phyloP scores from a whole-genome alignment of 2,888 invertebrate genomes.

The Tiliacea aurago region DNA sequence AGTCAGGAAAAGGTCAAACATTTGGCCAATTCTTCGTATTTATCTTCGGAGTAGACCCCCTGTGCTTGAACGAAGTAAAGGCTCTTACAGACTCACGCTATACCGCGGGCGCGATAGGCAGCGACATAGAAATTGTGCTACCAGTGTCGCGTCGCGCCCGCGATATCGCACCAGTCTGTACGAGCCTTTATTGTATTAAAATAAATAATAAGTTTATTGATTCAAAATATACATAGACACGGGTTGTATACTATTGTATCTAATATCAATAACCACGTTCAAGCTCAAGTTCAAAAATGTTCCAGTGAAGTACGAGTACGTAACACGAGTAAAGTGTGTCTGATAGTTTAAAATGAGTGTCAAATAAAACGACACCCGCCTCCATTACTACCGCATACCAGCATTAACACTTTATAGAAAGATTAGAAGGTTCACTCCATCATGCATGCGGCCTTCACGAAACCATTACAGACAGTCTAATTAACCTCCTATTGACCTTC shows the following conservation, averaged over 20 bases:
- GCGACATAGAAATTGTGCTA: too few relatives aligned
- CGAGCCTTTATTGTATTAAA: too few relatives aligned
- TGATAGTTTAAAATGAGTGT: conserved; percentile 7
- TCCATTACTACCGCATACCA: not conserved
- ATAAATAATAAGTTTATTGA: too few relatives aligned
- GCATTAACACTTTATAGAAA: too few relatives aligned
- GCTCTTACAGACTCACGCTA: too few relatives aligned
- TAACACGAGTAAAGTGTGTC: conserved; percentile 14
- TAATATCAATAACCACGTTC: not conserved
- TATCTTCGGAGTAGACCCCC: not conserved
- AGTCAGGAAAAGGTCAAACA: too few relatives aligned
- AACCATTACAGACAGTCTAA: not conserved
- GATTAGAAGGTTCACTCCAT: not conserved
- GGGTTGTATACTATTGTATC: too few relatives aligned
- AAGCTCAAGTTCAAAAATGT: conserved; percentile 15
- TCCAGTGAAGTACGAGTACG: not conserved
- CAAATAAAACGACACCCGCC: not conserved
- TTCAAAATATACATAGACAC: too few relatives aligned
- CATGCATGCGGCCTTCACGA: too few relatives aligned
- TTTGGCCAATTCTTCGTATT: not conserved
- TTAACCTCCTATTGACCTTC: not conserved
- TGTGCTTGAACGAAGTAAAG: not conserved
- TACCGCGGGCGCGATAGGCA: too few relatives aligned
- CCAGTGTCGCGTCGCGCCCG: too few relatives aligned
- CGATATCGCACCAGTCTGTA: too few relatives aligned